Evolutionary conservation across 2,113 vertebrate species (phyloP).

Genomic region (Caranx melampygus): DNA sequence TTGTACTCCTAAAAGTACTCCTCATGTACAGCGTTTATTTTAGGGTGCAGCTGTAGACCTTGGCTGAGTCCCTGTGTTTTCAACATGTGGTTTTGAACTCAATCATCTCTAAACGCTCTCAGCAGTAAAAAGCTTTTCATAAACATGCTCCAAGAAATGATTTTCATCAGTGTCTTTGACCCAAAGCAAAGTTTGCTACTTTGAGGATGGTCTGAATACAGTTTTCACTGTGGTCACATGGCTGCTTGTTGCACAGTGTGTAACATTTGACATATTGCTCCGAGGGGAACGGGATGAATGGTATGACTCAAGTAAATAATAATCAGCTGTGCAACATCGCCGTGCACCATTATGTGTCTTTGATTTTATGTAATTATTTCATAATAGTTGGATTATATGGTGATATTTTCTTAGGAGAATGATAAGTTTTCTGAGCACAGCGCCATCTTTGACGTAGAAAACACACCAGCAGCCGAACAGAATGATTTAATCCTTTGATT

Average conservation of each 20-base stretch:
- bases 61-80: background rate
- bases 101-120: constrained; percentile 21
- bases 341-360: background rate
- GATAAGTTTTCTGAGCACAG: too few relatives aligned
- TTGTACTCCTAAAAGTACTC: background rate
- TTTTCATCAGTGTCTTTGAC: background rate
- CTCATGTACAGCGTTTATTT: background rate
- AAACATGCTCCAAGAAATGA: background rate
- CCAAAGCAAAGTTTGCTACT: constrained; percentile 1
- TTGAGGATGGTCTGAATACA: background rate
- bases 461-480: background rate
- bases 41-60: constrained; percentile 13
- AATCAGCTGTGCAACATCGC: background rate
- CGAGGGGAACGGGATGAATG: background rate
- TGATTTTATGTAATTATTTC: background rate
- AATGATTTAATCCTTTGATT: too few relatives aligned
- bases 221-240: background rate
- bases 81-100: constrained; percentile 5
- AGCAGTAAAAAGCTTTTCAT: constrained; percentile 2
- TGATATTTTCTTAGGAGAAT: too few relatives aligned
- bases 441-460: too few relatives aligned
- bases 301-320: background rate
- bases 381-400: too few relatives aligned
- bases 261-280: background rate
- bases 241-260: background rate